Evolutionary conservation across 2,888 invertebrate species (phyloP), one percentile per base, ranked within the genome.

Genomic region (Seladonia tumulorum): DNA sequence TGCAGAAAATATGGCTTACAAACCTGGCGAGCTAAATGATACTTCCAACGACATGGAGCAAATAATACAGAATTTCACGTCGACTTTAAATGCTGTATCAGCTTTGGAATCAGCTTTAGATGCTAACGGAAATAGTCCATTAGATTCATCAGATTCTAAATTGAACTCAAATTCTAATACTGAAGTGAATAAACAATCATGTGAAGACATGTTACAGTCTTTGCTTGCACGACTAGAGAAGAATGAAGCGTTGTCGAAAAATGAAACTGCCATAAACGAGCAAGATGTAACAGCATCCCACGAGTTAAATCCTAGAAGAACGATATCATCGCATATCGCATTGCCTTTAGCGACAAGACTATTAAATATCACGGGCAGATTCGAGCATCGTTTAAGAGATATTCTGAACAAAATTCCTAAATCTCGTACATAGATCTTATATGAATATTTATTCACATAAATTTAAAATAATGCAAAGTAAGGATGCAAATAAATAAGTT

Each of bases 271-370:
- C 42, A 49, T 14, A 76, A 10, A 49, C 35, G 5, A 63, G 10
- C 42, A 35, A 47, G 22, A 39, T 25, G 29, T 25, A 39, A 66
- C 16, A 10, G 1, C 8, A 25, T 12, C 25, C 53, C n/a, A 45
- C 16, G 4, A 10, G 2, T 18, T 12, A 7, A 10, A 63, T 5
- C 5, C 45, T n/a, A 73, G 16, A 18, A 63, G 10, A 39, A 60
- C 71, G 7, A 66, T 71, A 81, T 78, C 70, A 29, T 18, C 60
- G 16, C 29, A 76, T 60, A 42, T 82, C 39, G 39, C n/a, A 71
- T 68, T 76, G 22, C 82, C 87, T 16, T 16, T 87, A 39, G 70
- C 70, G 70, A 81, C 83, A 74, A 73, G 57, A 66, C 8, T 87
- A 71, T 75, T 76, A 60, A 71, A 73, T 75, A 60, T 86, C 42